Base-by-base conservation (phyloP, 2,888 invertebrate species). In the Cyclophora albipunctata region DNA sequence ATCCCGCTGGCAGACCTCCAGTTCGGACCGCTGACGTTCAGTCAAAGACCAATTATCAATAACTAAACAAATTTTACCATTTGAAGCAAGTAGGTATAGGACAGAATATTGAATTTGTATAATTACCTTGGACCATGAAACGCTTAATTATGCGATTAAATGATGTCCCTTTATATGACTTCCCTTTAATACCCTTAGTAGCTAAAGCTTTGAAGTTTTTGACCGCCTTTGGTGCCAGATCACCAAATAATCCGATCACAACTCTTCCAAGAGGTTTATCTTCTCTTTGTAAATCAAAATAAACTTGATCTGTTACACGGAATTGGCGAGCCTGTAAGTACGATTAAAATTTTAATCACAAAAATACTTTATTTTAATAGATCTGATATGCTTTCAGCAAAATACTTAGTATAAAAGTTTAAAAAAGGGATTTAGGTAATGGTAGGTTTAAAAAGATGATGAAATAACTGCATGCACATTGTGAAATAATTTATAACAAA, bases 111-210 rank as follows among this genome's bases (percentile, higher is more conserved):
- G 37, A 37, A 37, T 37, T 37, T 37, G 5, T 4, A 37, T 37
- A 37, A 4, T 37, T 69, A 95, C 96, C 97, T 91, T 98, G 97
- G 65, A 98, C 93, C 93, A 98, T 95, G 77, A 98, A 97, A 60
- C 95, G 92, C 75, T 94, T 93, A 60, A 98, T 94, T 51, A 98
- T 93, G 7, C 97, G 91, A 81, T 96, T 96, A 78, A 98, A 96
- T 60, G 84, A 91, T 3, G 94, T 91, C 7, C 94, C 95, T 60
- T 92, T 91, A 74, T 96, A 98, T 2, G 92, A 92, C 72, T 90
- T 92, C 34, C 94, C 95, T 58, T 93, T 88, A 51, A 95, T 90
- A 5, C 96, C 96, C 34, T 91, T 90, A 6, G 92, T 90, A 34
- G 96, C 94, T 40, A 98, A 90, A n/a, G 93, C 91, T 59, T 93